Base-by-base conservation (phyloP, 2,113 vertebrate genomes). In the Bubo scandiacus region DNA sequence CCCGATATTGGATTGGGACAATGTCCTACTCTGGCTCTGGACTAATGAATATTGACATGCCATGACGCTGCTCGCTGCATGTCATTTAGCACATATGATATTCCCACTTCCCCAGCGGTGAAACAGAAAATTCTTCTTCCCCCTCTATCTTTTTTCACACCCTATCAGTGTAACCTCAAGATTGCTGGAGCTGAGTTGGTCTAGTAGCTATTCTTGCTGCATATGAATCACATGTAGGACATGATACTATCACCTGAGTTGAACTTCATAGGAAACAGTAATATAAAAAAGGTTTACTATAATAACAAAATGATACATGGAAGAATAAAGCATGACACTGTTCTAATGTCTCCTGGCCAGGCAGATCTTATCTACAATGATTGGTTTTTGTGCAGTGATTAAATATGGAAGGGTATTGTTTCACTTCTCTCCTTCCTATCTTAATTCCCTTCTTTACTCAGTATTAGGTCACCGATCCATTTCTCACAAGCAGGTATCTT, bases 261-360 rank as follows among this genome's bases (percentile, higher is more conserved):
- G 22, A 40, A 5, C 80, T 32, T 18, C 57, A 2, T 0, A n/a
- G n/a, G 45, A 54, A 68, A 12, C 11, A 51, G n/a, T 0, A 4
- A 10, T 11, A 73, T n/a, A 38, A 34, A 26, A 30, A 17, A 57
- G 74, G 62, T 51, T 26, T 75, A 47, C 84, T 78, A 7, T 11
- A 1, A 16, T 10, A 15, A 27, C 65, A 75, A 59, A 49, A 59
- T 8, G 51, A 55, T 42, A 25, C 47, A 3, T 3, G 68, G 68
- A 45, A n/a, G 32, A 70, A 63, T 7, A 82, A 38, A 15, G 30
- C 55, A 45, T 45, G 26, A 1, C n/a, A 32, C 7, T 18, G 51
- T 11, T 45, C 77, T 45, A 11, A 17, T 10, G 34, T 6, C n/a
- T 55, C 55, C 84, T 26, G 40, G 81, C 57, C 83, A n/a, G 57